Conservation (phyloP, 2,888 invertebrate species). For the Apodemia hepburni region DNA sequence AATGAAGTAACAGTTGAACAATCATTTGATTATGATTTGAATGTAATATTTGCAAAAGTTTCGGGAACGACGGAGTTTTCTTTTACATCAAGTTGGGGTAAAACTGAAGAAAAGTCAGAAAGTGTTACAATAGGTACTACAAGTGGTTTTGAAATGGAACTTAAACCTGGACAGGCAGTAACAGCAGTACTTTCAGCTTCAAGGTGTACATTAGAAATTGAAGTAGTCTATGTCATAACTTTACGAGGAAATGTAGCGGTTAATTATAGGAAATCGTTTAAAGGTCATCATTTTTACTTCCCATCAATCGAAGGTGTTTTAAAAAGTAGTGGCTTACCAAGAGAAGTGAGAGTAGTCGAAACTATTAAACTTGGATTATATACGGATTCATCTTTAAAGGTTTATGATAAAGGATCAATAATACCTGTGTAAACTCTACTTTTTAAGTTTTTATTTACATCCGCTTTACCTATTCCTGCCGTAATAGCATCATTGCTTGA, state of each 20-base stretch:
- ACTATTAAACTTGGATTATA: conserved; percentile 48
- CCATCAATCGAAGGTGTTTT: conserved; percentile 45
- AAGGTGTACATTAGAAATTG: conserved; percentile 49
- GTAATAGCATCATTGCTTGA: too few species aligned
- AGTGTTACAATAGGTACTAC: conserved; percentile 49
- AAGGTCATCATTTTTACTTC: conserved; percentile 57
- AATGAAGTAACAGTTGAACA: conserved; percentile 49
- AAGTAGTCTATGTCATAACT: conserved; percentile 46
- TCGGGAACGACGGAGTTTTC: conserved; percentile 49
- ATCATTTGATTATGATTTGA: conserved; percentile 53
- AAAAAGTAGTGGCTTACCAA: conserved; percentile 39
- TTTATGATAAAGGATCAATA: conserved; percentile 42
- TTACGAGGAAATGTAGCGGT: conserved; percentile 56
- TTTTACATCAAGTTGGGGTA: conserved; percentile 50
- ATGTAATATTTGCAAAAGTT: conserved; percentile 49
- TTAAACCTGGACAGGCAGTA: conserved; percentile 51
- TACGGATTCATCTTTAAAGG: conserved; percentile 47
- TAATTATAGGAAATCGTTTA: conserved; percentile 45
- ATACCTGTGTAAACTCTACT: background rate
- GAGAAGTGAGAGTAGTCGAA: conserved; percentile 41
- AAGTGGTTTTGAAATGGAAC: conserved; percentile 52
- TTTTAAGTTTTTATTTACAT: background rate
- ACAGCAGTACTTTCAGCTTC: conserved; percentile 54
- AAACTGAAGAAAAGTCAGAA: conserved; percentile 52
- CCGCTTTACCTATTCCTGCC: too few species aligned